phyloP scores from a whole-genome alignment of 2,113 vertebrate genomes.

The Cricetomys ansorgei region DNA sequence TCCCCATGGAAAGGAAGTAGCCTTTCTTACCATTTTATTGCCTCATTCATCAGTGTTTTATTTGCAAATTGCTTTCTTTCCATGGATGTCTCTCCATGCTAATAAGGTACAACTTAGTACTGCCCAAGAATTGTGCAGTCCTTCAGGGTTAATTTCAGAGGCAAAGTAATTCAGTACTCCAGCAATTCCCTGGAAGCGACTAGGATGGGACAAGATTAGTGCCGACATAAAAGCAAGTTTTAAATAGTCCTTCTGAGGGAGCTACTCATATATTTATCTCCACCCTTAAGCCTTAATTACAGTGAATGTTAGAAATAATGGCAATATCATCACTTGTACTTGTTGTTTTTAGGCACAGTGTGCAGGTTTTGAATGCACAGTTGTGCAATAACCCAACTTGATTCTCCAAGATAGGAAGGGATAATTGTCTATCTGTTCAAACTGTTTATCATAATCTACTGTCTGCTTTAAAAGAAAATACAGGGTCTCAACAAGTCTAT shows the following conservation, averaged over 20 bases:
- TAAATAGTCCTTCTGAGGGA: slow-evolving; percentile 64
- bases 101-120: slow-evolving; percentile 67
- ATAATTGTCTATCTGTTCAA: background rate
- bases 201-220: slow-evolving; percentile 68
- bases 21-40: slow-evolving; percentile 76
- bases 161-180: slow-evolving; percentile 72
- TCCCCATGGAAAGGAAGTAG: slow-evolving; percentile 72
- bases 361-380: background rate
- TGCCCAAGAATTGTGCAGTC: slow-evolving; percentile 41
- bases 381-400: background rate
- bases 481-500: background rate
- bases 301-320: slow-evolving; percentile 67
- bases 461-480: slow-evolving; percentile 10
- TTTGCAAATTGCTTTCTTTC: slow-evolving; percentile 74
- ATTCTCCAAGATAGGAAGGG: background rate
- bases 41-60: slow-evolving; percentile 82
- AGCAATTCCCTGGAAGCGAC: slow-evolving; percentile 70
- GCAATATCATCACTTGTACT: background rate
- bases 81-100: slow-evolving; percentile 64
- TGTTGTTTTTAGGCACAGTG: slow-evolving; percentile 3
- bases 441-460: background rate
- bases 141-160: slow-evolving; percentile 81
- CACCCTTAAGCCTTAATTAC: slow-evolving; percentile 74
- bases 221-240: slow-evolving; percentile 74
- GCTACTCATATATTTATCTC: slow-evolving; percentile 73